Base-by-base conservation (phyloP, 2,113 vertebrate species). In the Herpetotheres cachinnans region DNA sequence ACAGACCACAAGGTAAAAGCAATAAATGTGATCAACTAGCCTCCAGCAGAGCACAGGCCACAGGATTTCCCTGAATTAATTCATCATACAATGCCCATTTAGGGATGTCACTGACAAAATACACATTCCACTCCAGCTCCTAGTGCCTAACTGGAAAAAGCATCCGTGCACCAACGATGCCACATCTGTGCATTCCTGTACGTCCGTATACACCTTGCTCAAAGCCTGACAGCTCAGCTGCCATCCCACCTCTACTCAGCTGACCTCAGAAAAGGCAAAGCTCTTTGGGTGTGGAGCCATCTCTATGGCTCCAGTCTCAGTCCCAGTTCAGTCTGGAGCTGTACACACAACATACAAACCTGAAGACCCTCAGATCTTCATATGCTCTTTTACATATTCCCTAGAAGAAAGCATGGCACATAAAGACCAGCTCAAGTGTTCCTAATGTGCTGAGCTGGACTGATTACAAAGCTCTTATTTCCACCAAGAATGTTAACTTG, bases 141-240 rank as follows among this genome's bases (percentile, higher is more conserved):
- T 21, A 32, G 20, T 15, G 11, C 40, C 25, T 15, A 80, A 44
- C 40, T 26, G 5, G 50, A 26, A 74, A 73, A 80, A 77, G 14
- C 32, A 47, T 7, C 49, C 49, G 11, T 14, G 18, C 40, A 46
- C 21, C 44, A 27, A 34, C 3, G 12, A n/a, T 17, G 32, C 42
- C 36, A 29, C 20, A 25, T 30, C 52, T 9, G 4, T 16, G 32
- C 27, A 7, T 46, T 56, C 17, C 54, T 13, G 7, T 24, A 34
- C 1, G 10, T 13, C 22, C 3, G 3, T 10, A 16, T 2, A 11
- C 3, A 11, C 17, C 8, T 7, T 42, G n/a, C 30, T 76, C 30
- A 55, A 44, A 42, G 63, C 32, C 16, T 30, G 11, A 27, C 20
- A 34, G 2, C 15, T 44, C 38, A 11, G 11, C 42, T 69, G 73